These are phyloP conservation scores for Clostera curtula DNA, from an alignment of 2,888 invertebrate genomes.

Conservation along the genomic window DNA sequence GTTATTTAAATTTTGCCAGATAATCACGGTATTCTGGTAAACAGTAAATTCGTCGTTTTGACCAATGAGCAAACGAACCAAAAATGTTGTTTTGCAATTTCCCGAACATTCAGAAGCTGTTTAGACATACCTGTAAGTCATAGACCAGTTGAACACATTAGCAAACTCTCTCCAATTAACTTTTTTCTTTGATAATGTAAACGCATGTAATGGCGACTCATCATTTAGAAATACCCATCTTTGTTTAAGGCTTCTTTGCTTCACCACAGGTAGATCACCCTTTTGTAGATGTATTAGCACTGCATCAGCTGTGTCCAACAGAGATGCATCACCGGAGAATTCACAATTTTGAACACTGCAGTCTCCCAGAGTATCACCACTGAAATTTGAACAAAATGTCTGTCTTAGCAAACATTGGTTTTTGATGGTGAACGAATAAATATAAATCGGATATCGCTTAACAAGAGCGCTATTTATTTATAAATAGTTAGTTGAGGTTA, in stretches of 20 bases:
- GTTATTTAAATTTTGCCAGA: background rate
- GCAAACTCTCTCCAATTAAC: constrained; percentile 57
- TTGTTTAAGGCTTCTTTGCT: constrained; percentile 54
- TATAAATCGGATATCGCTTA: too few relatives aligned
- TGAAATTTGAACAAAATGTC: constrained; percentile 23
- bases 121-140: constrained; percentile 75
- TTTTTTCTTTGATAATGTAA: constrained; percentile 45
- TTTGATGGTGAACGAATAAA: too few relatives aligned
- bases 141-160: constrained; percentile 82
- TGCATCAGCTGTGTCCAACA: constrained; percentile 74
- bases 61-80: too few relatives aligned
- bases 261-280: constrained; percentile 29
- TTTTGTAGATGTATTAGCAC: constrained; percentile 74
- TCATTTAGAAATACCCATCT: constrained; percentile 83
- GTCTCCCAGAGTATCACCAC: constrained; percentile 67
- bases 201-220: constrained; percentile 78
- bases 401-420: background rate
- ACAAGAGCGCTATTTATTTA: too few relatives aligned
- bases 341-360: constrained; percentile 79
- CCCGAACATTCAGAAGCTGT: background rate
- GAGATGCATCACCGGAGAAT: constrained; percentile 69
- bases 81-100: too few relatives aligned
- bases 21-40: too few relatives aligned
- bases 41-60: too few relatives aligned
- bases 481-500: too few relatives aligned